Evolutionary conservation across 2,888 invertebrate genomes (phyloP), one percentile per base, ranked within the genome.

Genomic region (Luperina testacea): DNA sequence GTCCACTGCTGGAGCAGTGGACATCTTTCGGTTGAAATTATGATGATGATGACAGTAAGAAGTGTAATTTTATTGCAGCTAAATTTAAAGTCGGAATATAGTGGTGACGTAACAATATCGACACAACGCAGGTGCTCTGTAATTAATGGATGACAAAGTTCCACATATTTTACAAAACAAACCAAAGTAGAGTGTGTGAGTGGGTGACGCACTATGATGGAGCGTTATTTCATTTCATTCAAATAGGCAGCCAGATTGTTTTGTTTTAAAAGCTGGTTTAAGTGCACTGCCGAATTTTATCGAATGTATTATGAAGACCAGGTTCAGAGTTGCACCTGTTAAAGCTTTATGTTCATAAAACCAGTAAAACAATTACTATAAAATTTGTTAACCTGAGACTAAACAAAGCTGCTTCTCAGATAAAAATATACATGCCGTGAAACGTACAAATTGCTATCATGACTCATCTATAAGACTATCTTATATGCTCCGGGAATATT

Each of bases 371-470:
- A 77, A 79, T 81, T 63, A 79, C 42, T 67, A 38, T 64, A 70
- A 70, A 61, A 82, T 48, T 73, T 53, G 61, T 78, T 63, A 71
- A 86, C 72, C 73, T 80, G 77, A 88, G 87, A 88, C 87, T 88
- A 83, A 88, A 87, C 87, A 81, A 85, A 85, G 70, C 61, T 68
- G 67, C 59, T 78, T 77, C 64, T 48, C 38, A 68, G 77, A 77
- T 82, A 87, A 84, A 88, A 89, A 89, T 89, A 87, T 77, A 78
- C 68, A 59, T 77, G 73, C 72, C 81, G 77, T 71, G 59, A 77
- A 83, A 72, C 78, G 57, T 77, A 72, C 45, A 75, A 72, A 81
- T 57, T 68, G 69, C 53, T 61, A 57, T 32, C 70, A 71, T 86
- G 81, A 86, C 57, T 87, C 89, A 88, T 72, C 68, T 59, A 75